Conservation (phyloP, 2,797 vertebrate genomes). For the Semaprochilodus insignis region DNA sequence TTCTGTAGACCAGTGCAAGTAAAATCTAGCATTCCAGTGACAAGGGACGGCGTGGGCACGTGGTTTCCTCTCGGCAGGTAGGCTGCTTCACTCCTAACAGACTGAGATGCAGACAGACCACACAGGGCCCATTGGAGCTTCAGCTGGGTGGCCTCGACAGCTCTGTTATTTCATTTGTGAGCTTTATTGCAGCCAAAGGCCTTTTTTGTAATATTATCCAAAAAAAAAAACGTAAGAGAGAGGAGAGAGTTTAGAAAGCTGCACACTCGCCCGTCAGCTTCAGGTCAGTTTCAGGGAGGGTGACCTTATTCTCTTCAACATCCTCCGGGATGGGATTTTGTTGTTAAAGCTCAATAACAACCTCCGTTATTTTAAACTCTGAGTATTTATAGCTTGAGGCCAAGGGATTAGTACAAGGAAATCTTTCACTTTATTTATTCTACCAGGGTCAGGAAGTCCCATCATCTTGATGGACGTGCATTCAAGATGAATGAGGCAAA, state of each 20-base stretch:
- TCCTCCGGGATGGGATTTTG: background rate
- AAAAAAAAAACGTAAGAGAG: background rate
- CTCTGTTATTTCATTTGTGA: slow-evolving; percentile 5
- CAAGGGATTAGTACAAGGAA: slow-evolving; percentile 3
- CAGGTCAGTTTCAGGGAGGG: background rate
- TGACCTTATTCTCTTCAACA: background rate
- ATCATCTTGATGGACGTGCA: background rate
- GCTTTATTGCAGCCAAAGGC: slow-evolving; percentile 15
- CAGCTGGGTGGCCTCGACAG: slow-evolving; percentile 11
- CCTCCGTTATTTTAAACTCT: slow-evolving; percentile 6
- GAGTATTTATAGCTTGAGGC: slow-evolving; percentile 10
- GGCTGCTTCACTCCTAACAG: background rate
- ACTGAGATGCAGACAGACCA: background rate
- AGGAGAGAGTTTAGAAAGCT: background rate
- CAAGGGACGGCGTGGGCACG: background rate
- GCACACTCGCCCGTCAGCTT: background rate
- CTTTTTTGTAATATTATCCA: slow-evolving; percentile 13
- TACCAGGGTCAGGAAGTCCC: background rate
- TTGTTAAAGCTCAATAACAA: slow-evolving; percentile 18
- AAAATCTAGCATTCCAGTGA: background rate
- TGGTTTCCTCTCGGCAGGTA: background rate
- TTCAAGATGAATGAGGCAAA: background rate
- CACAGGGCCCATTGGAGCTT: background rate
- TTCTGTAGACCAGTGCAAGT: background rate
- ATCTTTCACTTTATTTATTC: slow-evolving; percentile 1